These are phyloP conservation scores for Athripsodes cinereus DNA, from an alignment of 2,888 invertebrate species.

Conservation along the genomic window DNA sequence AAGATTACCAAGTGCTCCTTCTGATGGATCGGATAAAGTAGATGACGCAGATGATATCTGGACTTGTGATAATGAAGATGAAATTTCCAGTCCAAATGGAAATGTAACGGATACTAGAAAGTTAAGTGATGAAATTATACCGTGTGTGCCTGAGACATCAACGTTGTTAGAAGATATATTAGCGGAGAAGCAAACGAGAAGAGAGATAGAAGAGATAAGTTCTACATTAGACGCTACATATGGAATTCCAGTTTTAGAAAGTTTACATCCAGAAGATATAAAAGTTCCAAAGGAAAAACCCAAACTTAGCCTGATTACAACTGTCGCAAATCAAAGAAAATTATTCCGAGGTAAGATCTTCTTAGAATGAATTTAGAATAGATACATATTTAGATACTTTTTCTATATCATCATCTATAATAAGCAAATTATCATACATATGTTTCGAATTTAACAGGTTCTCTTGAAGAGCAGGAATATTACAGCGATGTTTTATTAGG, in stretches of 20 bases:
- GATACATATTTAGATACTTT: background rate
- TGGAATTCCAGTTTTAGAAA: constrained; percentile 30
- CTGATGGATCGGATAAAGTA: constrained; percentile 19
- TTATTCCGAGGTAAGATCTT: constrained; percentile 46
- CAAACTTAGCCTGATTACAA: constrained; percentile 50
- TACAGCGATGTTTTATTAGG: constrained; percentile 73
- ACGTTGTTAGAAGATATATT: constrained; percentile 19
- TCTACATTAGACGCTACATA: constrained; percentile 22
- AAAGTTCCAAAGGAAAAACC: constrained; percentile 52
- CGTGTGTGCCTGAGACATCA: constrained; percentile 11
- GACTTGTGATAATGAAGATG: constrained; percentile 16
- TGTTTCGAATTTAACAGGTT: constrained; percentile 41
- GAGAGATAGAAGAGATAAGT: constrained; percentile 14
- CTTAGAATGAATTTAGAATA: background rate
- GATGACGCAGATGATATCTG: constrained; percentile 21
- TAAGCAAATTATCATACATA: constrained; percentile 2
- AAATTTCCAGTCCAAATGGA: constrained; percentile 10
- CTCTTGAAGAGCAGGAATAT: constrained; percentile 71
- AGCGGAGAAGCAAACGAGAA: constrained; percentile 19
- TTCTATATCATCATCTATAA: background rate
- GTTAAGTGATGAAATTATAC: constrained; percentile 9
- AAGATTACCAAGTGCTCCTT: constrained; percentile 20
- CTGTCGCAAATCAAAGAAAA: constrained; percentile 55
- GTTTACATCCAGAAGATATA: constrained; percentile 48
- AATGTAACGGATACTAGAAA: constrained; percentile 13